Base-by-base conservation (phyloP, 2,797 vertebrate genomes). In the Epinephelus malabaricus region DNA sequence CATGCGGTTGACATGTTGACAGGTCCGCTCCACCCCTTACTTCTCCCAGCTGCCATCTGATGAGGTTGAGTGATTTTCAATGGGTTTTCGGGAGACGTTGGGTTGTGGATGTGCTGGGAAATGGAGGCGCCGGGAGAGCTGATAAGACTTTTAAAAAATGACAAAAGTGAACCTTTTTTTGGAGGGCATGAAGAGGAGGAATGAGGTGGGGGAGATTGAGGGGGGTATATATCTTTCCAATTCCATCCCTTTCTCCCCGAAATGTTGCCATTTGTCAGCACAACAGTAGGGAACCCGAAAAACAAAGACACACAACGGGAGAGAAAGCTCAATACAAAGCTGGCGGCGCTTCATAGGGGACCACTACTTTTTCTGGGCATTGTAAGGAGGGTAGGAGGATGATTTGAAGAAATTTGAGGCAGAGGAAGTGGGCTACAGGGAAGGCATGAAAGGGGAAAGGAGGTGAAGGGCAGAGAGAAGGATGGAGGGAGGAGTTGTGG, bases 1-100 rank as follows among this genome's bases (percentile, higher is more conserved):
- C 86, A 85, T 84, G 83, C 51, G 78, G 77, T 69, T 95, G 94
- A 95, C 94, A 92, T 89, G 91, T 92, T 95, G 94, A 95, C 95
- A 95, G 94, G 87, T 86, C 84, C 43, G 76, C 91, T 83, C 92
- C 92, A 86, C 92, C 93, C 92, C 86, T 91, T 84, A 83, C 89
- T 88, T 91, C 88, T 89, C 82, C 85, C 94, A 92, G 93, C 94
- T 94, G 94, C 89, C 88, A 76, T 84, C 88, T 88, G 93, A 94
- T 90, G 92, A 94, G 95, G 86, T 91, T 93, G 92, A 94, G 81
- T 92, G 94, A 83, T 86, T 92, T 89, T 91, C 85, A 92, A 92
- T 92, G 86, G 90, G 81, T 73, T 88, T 91, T 90, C 70, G 65
- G 85, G 62, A 76, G 81, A 79, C 49, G 4, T 3, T 1, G 67